Percentiles rank a stretch among this genome's conserved stretches.
Evolutionary conservation across 2,113 vertebrate genomes (phyloP).

Genomic region (Macaca mulatta): DNA sequence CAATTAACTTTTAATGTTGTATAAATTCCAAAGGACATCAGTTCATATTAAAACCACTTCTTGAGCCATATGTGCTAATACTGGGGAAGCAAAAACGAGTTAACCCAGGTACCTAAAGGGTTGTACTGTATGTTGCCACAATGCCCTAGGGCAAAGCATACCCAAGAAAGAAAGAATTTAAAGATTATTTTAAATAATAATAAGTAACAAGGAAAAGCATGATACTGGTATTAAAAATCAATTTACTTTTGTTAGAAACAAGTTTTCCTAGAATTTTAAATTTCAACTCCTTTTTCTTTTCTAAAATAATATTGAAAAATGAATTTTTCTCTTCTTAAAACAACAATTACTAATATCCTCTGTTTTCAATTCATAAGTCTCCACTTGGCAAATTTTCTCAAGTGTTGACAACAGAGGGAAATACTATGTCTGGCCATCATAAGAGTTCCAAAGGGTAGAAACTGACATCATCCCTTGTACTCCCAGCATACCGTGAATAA

Average conservation of each 20-base stretch:
- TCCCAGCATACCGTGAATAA: slow-evolving; percentile 22
- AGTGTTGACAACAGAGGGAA: slow-evolving; percentile 75
- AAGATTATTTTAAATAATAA: not conserved
- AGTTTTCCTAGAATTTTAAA: not conserved
- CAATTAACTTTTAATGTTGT: slow-evolving; percentile 44
- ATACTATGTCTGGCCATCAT: slow-evolving; percentile 63
- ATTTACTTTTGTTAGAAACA: slow-evolving; percentile 4
- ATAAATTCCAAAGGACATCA: slow-evolving; percentile 33
- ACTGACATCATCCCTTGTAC: slow-evolving; percentile 57
- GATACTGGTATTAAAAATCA: slow-evolving; percentile 6
- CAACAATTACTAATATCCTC: slow-evolving; percentile 66
- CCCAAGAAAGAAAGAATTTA: not conserved
- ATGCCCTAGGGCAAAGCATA: not conserved
- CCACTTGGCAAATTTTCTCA: slow-evolving; percentile 63
- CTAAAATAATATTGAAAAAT: slow-evolving; percentile 54
- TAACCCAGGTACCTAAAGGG: not conserved
- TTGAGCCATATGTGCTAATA: slow-evolving; percentile 15
- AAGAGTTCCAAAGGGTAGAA: slow-evolving; percentile 61
- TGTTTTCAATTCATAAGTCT: slow-evolving; percentile 56
- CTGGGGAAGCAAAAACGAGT: not conserved
- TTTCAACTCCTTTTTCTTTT: slow-evolving; percentile 46
- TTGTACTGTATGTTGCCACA: not conserved
- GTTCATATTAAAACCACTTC: slow-evolving; percentile 35
- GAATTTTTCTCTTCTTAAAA: slow-evolving; percentile 63
- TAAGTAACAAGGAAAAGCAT: not conserved